These are phyloP conservation scores for Aporophyla nigra DNA, from an alignment of 2,888 invertebrate genomes.

Conservation along the genomic window DNA sequence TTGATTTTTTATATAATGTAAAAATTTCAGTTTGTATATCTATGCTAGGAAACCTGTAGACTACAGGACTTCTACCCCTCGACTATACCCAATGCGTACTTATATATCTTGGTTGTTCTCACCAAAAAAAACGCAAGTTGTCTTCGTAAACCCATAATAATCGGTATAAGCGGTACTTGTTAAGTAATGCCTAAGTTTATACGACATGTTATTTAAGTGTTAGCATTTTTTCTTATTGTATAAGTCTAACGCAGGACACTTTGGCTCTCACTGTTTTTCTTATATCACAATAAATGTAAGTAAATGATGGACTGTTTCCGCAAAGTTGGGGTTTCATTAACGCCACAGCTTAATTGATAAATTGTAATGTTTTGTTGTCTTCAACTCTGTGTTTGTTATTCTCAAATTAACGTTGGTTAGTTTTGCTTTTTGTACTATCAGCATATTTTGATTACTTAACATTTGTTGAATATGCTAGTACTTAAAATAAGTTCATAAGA, in stretches of 20 bases:
- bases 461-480: background rate
- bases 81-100: conserved; percentile 62
- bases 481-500: background rate
- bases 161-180: conserved; percentile 86
- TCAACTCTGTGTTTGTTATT: background rate
- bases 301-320: conserved; percentile 57
- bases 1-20: conserved; percentile 71
- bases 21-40: conserved; percentile 70
- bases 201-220: conserved; percentile 87
- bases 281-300: conserved; percentile 64
- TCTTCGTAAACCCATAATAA: conserved; percentile 71
- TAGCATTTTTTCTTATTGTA: conserved; percentile 86
- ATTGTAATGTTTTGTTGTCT: background rate
- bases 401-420: background rate
- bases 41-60: conserved; percentile 66
- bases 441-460: background rate
- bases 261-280: conserved; percentile 75
- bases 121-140: conserved; percentile 61
- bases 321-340: conserved; percentile 66
- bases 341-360: background rate
- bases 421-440: background rate
- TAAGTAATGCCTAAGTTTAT: conserved; percentile 90
- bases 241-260: conserved; percentile 85
- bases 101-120: conserved; percentile 62
- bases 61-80: conserved; percentile 58